Percentiles rank a stretch among this genome's conserved stretches.
Conservation (phyloP, 2,888 invertebrate species). For the Tiliacea aurago region DNA sequence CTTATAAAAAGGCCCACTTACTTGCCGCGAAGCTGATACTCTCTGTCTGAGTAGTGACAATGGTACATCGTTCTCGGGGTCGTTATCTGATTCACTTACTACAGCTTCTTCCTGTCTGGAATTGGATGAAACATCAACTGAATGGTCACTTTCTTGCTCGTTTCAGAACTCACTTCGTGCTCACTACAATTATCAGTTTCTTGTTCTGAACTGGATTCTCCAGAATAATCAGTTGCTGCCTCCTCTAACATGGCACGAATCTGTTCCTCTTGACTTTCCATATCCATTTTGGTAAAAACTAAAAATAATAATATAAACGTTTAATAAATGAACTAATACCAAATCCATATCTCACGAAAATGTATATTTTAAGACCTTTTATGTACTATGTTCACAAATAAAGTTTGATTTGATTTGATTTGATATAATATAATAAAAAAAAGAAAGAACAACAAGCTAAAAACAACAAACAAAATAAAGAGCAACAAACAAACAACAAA, state of each 20-base stretch:
- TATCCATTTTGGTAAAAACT: constrained; percentile 4
- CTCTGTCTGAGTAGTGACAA: constrained; percentile 12
- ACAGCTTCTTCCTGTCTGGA: constrained; percentile 1
- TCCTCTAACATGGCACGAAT: constrained; percentile 1
- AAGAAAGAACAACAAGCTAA: neutral
- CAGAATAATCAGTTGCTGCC: constrained; percentile 6
- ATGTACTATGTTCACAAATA: too few species aligned
- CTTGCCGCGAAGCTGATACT: neutral
- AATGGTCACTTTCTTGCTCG: constrained; percentile 1
- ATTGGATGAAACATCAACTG: constrained; percentile 15
- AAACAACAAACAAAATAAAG: too few species aligned
- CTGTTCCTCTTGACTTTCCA: constrained; percentile 5
- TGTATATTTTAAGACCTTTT: too few species aligned
- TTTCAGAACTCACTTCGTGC: neutral
- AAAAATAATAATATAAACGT: neutral
- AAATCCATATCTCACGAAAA: too few species aligned
- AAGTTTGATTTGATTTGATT: too few species aligned
- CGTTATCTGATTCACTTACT: neutral
- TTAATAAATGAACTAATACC: constrained; percentile 15
- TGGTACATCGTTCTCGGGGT: constrained; percentile 18
- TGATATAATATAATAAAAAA: constrained; percentile 9
- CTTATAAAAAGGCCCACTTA: too few species aligned
- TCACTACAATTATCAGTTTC: constrained; percentile 24
- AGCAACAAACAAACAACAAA: too few species aligned
- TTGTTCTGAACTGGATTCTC: constrained; percentile 7